These are phyloP conservation scores for Microtus agrestis DNA, from an alignment of 2,797 vertebrate species.

Conservation along the genomic window DNA sequence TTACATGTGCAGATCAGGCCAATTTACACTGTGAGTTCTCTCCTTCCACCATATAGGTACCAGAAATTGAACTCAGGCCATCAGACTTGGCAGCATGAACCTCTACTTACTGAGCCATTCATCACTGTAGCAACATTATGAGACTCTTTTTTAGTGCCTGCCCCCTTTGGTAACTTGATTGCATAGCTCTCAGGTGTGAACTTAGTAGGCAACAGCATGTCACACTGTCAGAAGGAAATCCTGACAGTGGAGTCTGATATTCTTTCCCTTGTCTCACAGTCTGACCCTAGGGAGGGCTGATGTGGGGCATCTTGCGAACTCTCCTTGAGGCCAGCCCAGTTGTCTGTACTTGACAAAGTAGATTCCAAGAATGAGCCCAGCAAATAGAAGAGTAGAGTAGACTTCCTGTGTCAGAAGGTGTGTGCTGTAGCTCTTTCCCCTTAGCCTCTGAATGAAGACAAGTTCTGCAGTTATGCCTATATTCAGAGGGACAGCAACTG, in stretches of 20 bases:
- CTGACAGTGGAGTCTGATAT: background rate
- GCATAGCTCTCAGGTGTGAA: background rate
- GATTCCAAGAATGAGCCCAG: slow-evolving; percentile 32
- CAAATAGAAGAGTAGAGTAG: slow-evolving; percentile 26
- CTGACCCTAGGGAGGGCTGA: background rate
- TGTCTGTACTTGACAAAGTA: background rate
- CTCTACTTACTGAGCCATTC: too few relatives aligned
- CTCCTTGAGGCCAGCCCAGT: background rate
- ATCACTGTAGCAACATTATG: background rate
- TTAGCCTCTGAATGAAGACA: slow-evolving; percentile 34
- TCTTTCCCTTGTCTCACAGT: background rate
- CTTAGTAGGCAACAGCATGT: background rate
- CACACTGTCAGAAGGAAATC: background rate
- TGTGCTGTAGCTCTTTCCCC: background rate
- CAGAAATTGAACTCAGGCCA: background rate
- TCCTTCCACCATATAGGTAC: background rate
- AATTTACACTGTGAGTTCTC: background rate
- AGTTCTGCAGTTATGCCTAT: background rate
- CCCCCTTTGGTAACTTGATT: background rate
- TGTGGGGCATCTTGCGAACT: background rate
- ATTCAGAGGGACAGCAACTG: background rate
- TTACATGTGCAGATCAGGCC: background rate
- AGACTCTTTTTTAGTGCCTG: background rate
- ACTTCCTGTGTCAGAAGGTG: background rate
- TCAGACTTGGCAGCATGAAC: background rate